These are phyloP conservation scores for Philopedon plagiatum DNA, from an alignment of 2,888 invertebrate species.

Conservation along the genomic window DNA sequence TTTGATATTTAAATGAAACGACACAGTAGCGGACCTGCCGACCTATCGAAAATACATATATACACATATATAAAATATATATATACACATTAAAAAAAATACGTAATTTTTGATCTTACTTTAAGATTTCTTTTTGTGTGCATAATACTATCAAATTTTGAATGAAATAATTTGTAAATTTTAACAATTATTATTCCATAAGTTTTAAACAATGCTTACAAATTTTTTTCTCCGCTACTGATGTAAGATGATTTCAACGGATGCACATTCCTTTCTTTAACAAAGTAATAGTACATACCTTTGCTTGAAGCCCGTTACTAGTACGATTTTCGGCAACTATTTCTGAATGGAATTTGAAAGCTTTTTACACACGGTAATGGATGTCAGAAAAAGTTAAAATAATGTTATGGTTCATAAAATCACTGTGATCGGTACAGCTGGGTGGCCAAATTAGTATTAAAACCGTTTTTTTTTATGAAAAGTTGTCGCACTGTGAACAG, in stretches of 20 bases:
- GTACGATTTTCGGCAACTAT: constrained; percentile 34
- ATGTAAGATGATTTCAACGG: constrained; percentile 30
- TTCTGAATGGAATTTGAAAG: constrained; percentile 44
- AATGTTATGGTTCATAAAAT: constrained; percentile 20
- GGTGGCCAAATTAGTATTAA: neutral
- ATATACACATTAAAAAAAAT: too few species aligned
- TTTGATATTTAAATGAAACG: constrained; percentile 26
- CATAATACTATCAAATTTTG: too few species aligned
- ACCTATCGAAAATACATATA: too few species aligned
- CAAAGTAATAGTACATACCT: constrained; percentile 43
- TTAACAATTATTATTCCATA: too few species aligned
- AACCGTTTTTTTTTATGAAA: neutral
- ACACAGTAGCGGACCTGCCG: constrained; percentile 1
- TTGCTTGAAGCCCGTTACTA: constrained; percentile 27
- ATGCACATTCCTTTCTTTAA: constrained; percentile 46
- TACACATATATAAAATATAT: too few species aligned
- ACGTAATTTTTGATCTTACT: too few species aligned
- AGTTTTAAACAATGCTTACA: neutral
- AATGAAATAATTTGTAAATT: too few species aligned
- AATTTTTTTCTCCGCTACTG: constrained; percentile 33
- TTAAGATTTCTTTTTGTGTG: too few species aligned
- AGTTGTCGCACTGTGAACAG: neutral
- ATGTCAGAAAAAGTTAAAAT: constrained; percentile 20
- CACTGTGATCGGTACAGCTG: neutral
- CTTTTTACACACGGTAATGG: constrained; percentile 15